phyloP scores from a whole-genome alignment of 2,797 vertebrate species.

The Psittacula echo region DNA sequence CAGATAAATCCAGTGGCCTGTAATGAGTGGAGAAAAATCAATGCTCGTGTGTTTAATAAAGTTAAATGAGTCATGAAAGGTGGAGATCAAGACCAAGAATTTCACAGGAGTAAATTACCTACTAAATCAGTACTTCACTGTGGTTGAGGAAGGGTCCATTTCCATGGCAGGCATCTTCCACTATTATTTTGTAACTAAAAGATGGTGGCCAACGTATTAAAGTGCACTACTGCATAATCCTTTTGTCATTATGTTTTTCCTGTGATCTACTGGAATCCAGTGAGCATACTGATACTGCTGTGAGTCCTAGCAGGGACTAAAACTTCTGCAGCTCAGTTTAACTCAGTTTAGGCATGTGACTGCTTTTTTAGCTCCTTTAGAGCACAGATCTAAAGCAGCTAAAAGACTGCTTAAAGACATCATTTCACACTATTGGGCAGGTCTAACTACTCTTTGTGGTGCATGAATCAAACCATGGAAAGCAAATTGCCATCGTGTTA shows the following conservation, averaged over 20 bases:
- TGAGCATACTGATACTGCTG: not conserved
- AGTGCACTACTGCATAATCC: not conserved
- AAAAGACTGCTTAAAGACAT: not conserved
- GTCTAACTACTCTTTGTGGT: not conserved
- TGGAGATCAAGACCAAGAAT: conserved; percentile 9
- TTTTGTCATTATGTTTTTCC: not conserved
- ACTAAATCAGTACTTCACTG: not conserved
- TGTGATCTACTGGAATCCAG: not conserved
- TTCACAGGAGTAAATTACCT: not conserved
- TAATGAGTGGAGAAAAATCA: conserved; percentile 42
- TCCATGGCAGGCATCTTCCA: not conserved
- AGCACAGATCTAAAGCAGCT: not conserved
- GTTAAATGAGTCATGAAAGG: not conserved
- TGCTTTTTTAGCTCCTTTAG: not conserved
- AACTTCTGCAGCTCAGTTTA: not conserved
- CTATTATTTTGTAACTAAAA: not conserved
- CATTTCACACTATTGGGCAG: not conserved
- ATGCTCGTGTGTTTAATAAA: conserved; percentile 18
- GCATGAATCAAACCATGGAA: not conserved
- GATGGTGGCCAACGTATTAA: not conserved
- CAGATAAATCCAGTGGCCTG: not conserved
- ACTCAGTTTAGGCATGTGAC: not conserved
- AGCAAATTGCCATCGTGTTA: not conserved
- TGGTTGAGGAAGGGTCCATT: not conserved
- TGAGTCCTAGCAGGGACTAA: not conserved